These are phyloP conservation scores for Apodemia zela DNA, from an alignment of 2,888 invertebrate species.

Conservation along the genomic window DNA sequence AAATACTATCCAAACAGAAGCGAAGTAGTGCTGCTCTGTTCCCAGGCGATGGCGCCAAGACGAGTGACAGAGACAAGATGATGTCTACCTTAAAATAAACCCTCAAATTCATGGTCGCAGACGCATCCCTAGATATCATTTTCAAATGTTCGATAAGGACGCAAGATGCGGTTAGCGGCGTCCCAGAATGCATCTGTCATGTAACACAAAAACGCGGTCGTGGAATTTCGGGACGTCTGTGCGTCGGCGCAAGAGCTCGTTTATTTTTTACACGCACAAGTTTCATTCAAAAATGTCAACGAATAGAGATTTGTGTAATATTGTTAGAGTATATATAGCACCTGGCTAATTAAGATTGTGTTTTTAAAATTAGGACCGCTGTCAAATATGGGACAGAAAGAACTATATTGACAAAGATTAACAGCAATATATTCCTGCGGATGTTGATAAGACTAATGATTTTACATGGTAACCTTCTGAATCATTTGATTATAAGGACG, in stretches of 20 bases:
- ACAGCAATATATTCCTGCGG: not conserved
- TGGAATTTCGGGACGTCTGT: slow-evolving; percentile 76
- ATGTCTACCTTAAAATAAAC: slow-evolving; percentile 68
- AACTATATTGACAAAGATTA: not conserved
- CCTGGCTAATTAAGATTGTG: slow-evolving; percentile 17
- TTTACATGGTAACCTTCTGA: not conserved
- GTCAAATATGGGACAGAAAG: not conserved
- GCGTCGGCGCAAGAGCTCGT: slow-evolving; percentile 67
- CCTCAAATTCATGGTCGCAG: slow-evolving; percentile 59
- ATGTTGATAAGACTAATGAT: not conserved
- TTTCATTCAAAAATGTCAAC: slow-evolving; percentile 78
- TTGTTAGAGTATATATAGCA: slow-evolving; percentile 69
- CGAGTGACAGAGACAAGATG: slow-evolving; percentile 66
- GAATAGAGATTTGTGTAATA: slow-evolving; percentile 77
- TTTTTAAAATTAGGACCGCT: not conserved
- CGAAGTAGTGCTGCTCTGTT: slow-evolving; percentile 52
- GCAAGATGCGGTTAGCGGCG: slow-evolving; percentile 76
- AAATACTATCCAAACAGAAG: slow-evolving; percentile 66
- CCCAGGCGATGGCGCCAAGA: slow-evolving; percentile 66
- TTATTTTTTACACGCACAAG: slow-evolving; percentile 67
- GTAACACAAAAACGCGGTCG: slow-evolving; percentile 67
- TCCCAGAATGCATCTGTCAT: slow-evolving; percentile 78
- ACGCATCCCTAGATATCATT: slow-evolving; percentile 61
- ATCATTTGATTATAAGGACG: no score
- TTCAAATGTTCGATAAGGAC: slow-evolving; percentile 67